A percentile compares a stretch with the other conserved stretches of the same genome.
These are phyloP conservation scores for Nymphalis c-album DNA, from an alignment of 2,888 invertebrate genomes.

Conservation along the genomic window DNA sequence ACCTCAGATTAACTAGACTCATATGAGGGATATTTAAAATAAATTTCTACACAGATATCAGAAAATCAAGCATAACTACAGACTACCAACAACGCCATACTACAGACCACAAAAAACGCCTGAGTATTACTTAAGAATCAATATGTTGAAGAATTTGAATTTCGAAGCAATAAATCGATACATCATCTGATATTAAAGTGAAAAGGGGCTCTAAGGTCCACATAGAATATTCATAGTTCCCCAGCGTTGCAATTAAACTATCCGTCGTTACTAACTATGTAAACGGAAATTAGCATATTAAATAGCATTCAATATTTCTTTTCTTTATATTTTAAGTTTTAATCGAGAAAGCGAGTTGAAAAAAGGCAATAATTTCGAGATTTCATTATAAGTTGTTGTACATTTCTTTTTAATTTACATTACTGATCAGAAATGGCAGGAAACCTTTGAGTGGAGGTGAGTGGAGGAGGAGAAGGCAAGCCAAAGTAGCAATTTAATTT, in stretches of 20 bases:
- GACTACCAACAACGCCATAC: too few species aligned
- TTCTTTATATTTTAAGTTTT: constrained; percentile 24
- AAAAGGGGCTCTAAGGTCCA: constrained; percentile 24
- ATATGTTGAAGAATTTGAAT: not conserved
- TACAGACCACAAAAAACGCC: too few species aligned
- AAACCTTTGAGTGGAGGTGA: too few species aligned
- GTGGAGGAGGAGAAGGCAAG: too few species aligned
- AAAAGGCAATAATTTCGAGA: constrained; percentile 6
- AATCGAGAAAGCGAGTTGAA: constrained; percentile 15
- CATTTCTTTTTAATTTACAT: too few species aligned
- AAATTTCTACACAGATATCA: too few species aligned
- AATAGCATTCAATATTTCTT: constrained; percentile 30
- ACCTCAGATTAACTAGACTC: too few species aligned
- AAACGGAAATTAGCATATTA: constrained; percentile 35
- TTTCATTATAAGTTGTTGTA: not conserved
- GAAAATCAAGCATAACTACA: too few species aligned
- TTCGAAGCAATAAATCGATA: not conserved
- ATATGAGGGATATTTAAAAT: too few species aligned
- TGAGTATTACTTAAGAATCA: too few species aligned
- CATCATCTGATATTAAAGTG: constrained; percentile 11
- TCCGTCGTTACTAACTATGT: constrained; percentile 31
- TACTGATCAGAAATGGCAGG: too few species aligned
- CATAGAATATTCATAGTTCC: constrained; percentile 36
- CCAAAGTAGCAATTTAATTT: too few species aligned
- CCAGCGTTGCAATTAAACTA: constrained; percentile 35